Conservation (phyloP, 2,888 invertebrate species). For the Pandemis corylana region DNA sequence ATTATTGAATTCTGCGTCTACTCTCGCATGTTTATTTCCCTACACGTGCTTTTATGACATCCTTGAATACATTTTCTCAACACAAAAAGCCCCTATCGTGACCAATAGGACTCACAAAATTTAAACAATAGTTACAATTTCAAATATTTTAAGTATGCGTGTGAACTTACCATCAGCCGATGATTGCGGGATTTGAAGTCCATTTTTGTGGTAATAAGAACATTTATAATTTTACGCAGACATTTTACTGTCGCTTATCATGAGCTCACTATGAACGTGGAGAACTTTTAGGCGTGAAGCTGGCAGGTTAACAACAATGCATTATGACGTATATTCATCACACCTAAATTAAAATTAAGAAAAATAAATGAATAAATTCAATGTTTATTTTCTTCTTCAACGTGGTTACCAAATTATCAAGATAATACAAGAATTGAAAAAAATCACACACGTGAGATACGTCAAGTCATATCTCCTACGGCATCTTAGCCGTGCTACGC, state of each 20-base stretch:
- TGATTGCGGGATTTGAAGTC: constrained; percentile 23
- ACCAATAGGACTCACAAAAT: neutral
- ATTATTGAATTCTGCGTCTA: constrained; percentile 10
- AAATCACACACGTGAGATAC: constrained; percentile 4
- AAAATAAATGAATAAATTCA: neutral
- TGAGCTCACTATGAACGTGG: neutral
- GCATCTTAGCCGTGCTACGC: constrained; percentile 5
- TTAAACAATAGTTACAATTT: neutral
- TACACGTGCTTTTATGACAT: constrained; percentile 11
- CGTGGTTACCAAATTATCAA: neutral
- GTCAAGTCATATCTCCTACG: neutral
- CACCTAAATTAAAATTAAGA: neutral
- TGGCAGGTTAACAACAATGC: constrained; percentile 5
- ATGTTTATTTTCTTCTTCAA: constrained; percentile 4
- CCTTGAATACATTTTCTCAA: neutral
- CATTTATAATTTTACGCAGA: constrained; percentile 13
- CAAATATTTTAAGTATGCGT: constrained; percentile 32
- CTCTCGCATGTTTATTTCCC: neutral
- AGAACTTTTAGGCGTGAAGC: neutral
- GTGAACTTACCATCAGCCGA: constrained; percentile 27
- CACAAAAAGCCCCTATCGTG: constrained; percentile 2
- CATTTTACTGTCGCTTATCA: constrained; percentile 23
- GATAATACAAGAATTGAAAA: neutral
- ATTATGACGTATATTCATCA: neutral
- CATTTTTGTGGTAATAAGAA: constrained; percentile 27